Evolutionary conservation across 2,888 invertebrate genomes (phyloP), one percentile per base, ranked within the genome.

Genomic region (Lasioglossum zephyrum): DNA sequence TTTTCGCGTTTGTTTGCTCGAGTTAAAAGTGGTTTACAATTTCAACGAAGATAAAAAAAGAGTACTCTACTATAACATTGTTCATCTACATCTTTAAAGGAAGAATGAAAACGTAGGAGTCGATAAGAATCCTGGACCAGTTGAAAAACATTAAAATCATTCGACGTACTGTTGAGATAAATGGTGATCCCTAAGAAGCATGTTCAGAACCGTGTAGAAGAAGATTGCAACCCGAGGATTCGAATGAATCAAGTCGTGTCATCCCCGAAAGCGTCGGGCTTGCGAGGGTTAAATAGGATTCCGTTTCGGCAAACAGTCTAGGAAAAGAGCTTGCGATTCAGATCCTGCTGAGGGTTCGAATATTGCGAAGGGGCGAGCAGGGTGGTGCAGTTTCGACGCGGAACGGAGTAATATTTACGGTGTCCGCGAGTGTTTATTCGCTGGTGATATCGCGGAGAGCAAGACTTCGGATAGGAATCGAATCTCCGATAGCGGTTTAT

Each of bases 401-500:
- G 4, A 16, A 31, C 31, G 36, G 31, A 49, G 16, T 31, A 72
- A 53, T 73, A 73, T 82, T 73, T 53, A 66, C 49, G 8, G 16
- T n/a, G 16, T 22, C 13, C n/a, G 11, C 16, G 36, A 57, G 44
- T 69, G 69, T 31, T 81, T 82, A 81, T 60, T 70, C 9, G 31
- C 16, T 22, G n/a, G 39, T 47, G 69, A 70, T n/a, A 47, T n/a
- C 53, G 70, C 78, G 49, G 31, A 70, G 41, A 41, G 70, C 16
- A 16, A 22, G 60, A 31, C 53, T 31, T 16, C 31, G 16, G 31
- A 31, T 57, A 60, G 74, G 41, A 60, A 82, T 75, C 39, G 74
- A 70, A 74, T 47, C 70, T 9, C 2, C 57, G 60, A 75, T 75
- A 41, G 53, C 57, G 57, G 36, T 74, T 79, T 74, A 82, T 80